Conservation (phyloP, 1,140 invertebrate species). For the Aphelenchoides fujianensis region DNA sequence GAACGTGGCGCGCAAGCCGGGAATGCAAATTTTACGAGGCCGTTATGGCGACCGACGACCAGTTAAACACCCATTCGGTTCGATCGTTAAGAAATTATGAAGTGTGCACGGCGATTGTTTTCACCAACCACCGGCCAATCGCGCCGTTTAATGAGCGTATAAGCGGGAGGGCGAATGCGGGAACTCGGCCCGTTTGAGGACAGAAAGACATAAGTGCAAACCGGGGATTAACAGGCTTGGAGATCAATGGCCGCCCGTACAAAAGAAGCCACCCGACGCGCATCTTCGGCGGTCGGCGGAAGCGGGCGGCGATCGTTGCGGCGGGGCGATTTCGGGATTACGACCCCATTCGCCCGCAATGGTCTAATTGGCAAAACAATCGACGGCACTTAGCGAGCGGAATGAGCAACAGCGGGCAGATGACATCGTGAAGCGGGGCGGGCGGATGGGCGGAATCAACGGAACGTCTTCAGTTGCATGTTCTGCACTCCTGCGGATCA, state of each 20-base stretch:
- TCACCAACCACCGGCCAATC: neutral
- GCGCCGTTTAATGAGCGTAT: no score
- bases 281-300: neutral
- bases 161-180: no score
- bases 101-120: neutral
- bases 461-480: neutral
- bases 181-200: no score
- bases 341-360: slow-evolving; percentile 2
- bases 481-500: no score
- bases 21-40: slow-evolving; percentile 2
- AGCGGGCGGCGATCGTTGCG: neutral
- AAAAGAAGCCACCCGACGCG: no score
- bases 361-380: slow-evolving; percentile 3
- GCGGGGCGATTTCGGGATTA: neutral
- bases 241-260: neutral
- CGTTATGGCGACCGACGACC: neutral
- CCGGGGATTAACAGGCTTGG: neutral
- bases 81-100: slow-evolving; percentile 3
- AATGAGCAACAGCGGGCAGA: slow-evolving; percentile 1
- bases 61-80: neutral
- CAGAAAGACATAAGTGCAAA: neutral
- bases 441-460: neutral
- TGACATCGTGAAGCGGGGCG: neutral
- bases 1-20: neutral
- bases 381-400: neutral